Evolutionary conservation across 2,888 invertebrate species (phyloP), one percentile per base, ranked within the genome.

Genomic region (Eudemis profundana): DNA sequence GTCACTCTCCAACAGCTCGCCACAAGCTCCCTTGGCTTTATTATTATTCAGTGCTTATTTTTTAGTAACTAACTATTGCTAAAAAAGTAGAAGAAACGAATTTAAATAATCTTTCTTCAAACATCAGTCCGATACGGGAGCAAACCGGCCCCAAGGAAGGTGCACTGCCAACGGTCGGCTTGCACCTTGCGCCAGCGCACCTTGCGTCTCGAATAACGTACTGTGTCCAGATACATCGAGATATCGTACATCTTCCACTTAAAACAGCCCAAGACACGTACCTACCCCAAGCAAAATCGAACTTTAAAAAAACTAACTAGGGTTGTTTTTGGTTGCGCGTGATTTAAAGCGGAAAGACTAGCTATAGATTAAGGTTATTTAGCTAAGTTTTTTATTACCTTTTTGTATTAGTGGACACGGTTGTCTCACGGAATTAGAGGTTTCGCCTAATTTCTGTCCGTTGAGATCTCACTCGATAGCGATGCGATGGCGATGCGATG

Each of bases 341-440:
- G 8, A n/a, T 4, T 8, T 8, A 5, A 29, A 47, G 61, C 56
- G 73, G 74, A 73, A 74, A 71, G 76, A 78, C 78, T 79, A 82
- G 33, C 33, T 82, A 82, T 85, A 85, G 85, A 86, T 89, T 87
- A 84, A 79, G 77, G 83, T 87, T 85, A 87, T 87, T 87, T 86
- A 86, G 85, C 85, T 83, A 85, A 86, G 81, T 89, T 83, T 86
- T 86, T 87, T 87, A 84, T 83, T 73, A 69, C 60, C 78, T 77
- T 79, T 79, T 77, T 87, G 77, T 88, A 83, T 87, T 84, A 87
- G 89, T 85, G 87, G 89, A 87, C 81, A 92, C 90, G 92, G 78
- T 89, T 92, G 90, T 91, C 90, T 85, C 81, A 78, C 77, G 82
- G 83, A 83, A 86, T 90, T 89, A 86, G 86, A 69, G 74, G 74